phyloP scores from a whole-genome alignment of 2,797 vertebrate species.

The Microctenopoma lineatum region DNA sequence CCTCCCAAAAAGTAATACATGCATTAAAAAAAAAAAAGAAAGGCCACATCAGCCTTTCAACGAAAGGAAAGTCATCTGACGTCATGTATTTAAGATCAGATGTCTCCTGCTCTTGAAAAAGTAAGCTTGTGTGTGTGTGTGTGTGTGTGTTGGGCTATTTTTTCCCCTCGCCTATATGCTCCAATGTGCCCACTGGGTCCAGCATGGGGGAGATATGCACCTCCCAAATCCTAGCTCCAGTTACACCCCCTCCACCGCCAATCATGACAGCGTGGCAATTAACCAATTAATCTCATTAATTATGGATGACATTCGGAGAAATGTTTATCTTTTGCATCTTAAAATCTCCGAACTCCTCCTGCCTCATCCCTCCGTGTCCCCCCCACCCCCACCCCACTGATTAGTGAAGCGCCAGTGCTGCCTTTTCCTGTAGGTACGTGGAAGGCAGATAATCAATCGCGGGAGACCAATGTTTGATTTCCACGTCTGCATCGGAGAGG shows the following conservation, averaged over 20 bases:
- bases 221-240: conserved; percentile 24
- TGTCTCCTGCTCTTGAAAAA: conserved; percentile 64
- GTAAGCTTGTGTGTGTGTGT: conserved; percentile 9
- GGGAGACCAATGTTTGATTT: conserved; percentile 77
- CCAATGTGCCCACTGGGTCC: conserved; percentile 82
- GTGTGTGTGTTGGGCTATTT: conserved; percentile 68
- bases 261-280: conserved; percentile 48
- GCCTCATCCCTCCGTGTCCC: not conserved
- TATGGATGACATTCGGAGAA: too few relatives aligned
- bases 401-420: not conserved
- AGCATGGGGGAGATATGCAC: conserved; percentile 8
- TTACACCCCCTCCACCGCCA: conserved; percentile 2
- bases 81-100: conserved; percentile 80
- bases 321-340: conserved; percentile 16
- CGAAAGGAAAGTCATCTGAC: conserved; percentile 81
- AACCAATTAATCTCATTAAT: conserved; percentile 24
- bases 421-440: conserved; percentile 19
- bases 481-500: conserved; percentile 77
- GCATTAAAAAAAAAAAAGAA: conserved; percentile 42
- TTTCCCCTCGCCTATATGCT: conserved; percentile 64
- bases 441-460: conserved; percentile 54
- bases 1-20: conserved; percentile 31
- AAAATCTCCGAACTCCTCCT: not conserved
- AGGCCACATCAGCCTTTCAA: conserved; percentile 80
- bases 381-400: not conserved